Evolutionary conservation across 1,140 invertebrate genomes (phyloP), one percentile per base, ranked within the genome.

Genomic region (Calephelis nemesis): DNA sequence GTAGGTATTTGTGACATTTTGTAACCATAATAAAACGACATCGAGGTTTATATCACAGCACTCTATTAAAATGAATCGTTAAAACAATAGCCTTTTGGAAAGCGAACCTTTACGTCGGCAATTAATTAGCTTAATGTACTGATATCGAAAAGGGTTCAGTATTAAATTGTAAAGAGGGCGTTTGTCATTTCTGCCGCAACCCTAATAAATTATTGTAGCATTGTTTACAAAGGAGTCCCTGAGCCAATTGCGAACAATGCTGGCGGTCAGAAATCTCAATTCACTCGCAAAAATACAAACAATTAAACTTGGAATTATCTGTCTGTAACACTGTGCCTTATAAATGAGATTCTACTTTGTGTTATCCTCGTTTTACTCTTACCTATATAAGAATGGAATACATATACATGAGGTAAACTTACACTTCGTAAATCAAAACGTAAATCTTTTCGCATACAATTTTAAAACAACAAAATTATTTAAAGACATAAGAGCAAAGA

Each of bases 191-290:
- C 65, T 39, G 62, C 48, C 65, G 62, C 62, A 60, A 71, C 70
- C 70, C 62, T 71, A 67, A 71, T 71, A 71, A 71, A 71, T 71
- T 67, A 71, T 67, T 63, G 62, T 67, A 63, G 65, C 65, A 64
- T 71, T 71, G 64, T 66, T 45, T 42, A 63, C 62, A 39, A 19
- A 52, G 64, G 63, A 50, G 15, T 19, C 62, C 45, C 50, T 19
- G 12, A 54, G 50, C 50, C 50, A 54, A 54, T 54, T 54, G 50
- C 15, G 50, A 54, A 54, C 50, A 54, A 54, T 54, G 50, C 49
- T 13, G 19, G 13, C 62, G 62, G 62, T 10, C 50, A 54, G 52
- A 54, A 30, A 54, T 54, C 52, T 54, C 52, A 54, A 54, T 54
- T 54, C 52, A 54, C 15, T 19, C 15, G 52, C 52, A 54, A 54